These are phyloP conservation scores for Sebastes dallii DNA, from an alignment of 2,797 vertebrate species.

Conservation along the genomic window DNA sequence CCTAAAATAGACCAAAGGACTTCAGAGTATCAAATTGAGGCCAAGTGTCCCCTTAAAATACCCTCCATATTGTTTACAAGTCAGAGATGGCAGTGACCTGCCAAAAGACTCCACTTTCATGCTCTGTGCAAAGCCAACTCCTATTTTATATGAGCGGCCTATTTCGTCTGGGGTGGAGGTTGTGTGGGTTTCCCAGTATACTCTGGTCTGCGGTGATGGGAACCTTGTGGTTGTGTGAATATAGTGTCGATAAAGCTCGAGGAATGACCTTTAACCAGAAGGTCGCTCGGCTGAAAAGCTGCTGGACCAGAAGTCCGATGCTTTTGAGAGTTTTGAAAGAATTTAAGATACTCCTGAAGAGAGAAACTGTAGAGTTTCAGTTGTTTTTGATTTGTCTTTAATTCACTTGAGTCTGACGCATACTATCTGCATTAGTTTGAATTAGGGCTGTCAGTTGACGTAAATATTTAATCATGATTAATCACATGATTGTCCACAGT, in stretches of 20 bases:
- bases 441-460: neutral
- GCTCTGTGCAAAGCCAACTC: slow-evolving; percentile 44
- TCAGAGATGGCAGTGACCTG: slow-evolving; percentile 61
- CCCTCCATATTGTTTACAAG: slow-evolving; percentile 67
- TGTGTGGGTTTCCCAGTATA: slow-evolving; percentile 58
- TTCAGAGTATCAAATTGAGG: slow-evolving; percentile 56
- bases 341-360: neutral
- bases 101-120: slow-evolving; percentile 62
- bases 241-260: slow-evolving; percentile 51
- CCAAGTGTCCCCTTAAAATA: slow-evolving; percentile 72
- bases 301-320: neutral
- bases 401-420: neutral
- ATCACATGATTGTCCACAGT: fast-evolving
- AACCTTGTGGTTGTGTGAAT: slow-evolving; percentile 51
- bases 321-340: neutral
- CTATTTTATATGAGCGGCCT: slow-evolving; percentile 47
- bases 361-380: neutral
- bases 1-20: slow-evolving; percentile 60
- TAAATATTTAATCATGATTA: too few relatives aligned
- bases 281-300: slow-evolving; percentile 18
- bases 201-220: slow-evolving; percentile 46
- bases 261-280: slow-evolving; percentile 47
- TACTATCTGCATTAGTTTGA: slow-evolving; percentile 7
- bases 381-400: slow-evolving; percentile 7
- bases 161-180: slow-evolving; percentile 56